A percentile compares a stretch with the other conserved stretches of the same genome.
phyloP scores from a whole-genome alignment of 2,888 invertebrate genomes.

The Lasioglossum malachurum region DNA sequence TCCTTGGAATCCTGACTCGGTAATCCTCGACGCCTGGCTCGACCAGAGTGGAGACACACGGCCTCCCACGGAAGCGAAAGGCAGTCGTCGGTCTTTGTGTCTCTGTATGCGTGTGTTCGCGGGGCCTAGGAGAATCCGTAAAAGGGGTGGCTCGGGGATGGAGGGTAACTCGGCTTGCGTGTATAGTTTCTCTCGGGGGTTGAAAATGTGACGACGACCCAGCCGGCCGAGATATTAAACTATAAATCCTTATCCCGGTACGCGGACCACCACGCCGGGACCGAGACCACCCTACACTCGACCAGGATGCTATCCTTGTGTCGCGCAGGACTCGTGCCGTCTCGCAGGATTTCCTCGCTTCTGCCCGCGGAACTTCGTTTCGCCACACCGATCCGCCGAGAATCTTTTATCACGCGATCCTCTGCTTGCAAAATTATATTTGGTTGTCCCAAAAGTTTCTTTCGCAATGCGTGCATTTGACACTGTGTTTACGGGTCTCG shows the following conservation, averaged over 20 bases:
- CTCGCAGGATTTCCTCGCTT: conserved; percentile 32
- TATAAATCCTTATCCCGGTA: conserved; percentile 84
- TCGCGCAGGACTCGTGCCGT: conserved; percentile 52
- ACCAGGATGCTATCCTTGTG: conserved; percentile 59
- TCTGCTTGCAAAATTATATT: neutral
- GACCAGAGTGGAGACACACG: conserved; percentile 24
- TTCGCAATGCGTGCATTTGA: too few relatives aligned
- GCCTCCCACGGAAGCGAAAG: conserved; percentile 1
- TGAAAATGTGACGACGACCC: conserved; percentile 79
- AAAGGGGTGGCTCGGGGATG: conserved; percentile 58
- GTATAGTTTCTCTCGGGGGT: conserved; percentile 77
- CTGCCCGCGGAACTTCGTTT: neutral
- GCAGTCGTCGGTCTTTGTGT: neutral
- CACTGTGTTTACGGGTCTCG: too few relatives aligned
- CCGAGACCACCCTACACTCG: conserved; percentile 66
- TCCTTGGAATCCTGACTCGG: conserved; percentile 74
- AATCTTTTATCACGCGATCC: neutral
- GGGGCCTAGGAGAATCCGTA: conserved; percentile 58
- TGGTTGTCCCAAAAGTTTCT: too few relatives aligned
- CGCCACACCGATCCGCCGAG: neutral
- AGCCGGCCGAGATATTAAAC: conserved; percentile 84
- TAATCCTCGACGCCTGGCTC: conserved; percentile 56
- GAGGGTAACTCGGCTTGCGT: conserved; percentile 48
- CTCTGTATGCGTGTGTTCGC: conserved; percentile 19
- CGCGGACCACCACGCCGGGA: conserved; percentile 79